Conservation (phyloP, 2,888 invertebrate genomes). For the Nemoura dubitans region DNA sequence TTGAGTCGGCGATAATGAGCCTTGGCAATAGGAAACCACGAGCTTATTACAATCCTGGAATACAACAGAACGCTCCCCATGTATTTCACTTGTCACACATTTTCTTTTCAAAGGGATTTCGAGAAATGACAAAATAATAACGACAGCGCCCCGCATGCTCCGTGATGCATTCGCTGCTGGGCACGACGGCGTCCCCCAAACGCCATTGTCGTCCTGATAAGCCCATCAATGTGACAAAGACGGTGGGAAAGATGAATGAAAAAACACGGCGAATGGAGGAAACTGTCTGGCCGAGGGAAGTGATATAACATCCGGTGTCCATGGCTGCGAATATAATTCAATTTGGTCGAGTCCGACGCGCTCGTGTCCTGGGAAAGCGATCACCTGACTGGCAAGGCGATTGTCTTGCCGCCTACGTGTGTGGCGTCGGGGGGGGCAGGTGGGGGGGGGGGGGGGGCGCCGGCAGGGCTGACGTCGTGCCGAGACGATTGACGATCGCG, state of each 20-base stretch:
- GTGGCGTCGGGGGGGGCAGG: neutral
- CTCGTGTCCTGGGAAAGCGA: constrained; percentile 43
- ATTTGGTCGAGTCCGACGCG: constrained; percentile 32
- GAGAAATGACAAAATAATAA: neutral
- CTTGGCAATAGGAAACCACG: neutral
- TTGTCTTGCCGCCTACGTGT: constrained; percentile 27
- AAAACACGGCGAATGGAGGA: neutral
- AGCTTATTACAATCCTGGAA: neutral
- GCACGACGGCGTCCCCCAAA: neutral
- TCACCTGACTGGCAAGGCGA: constrained; percentile 44
- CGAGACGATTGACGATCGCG: constrained; percentile 33
- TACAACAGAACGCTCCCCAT: neutral
- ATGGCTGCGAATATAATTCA: constrained; percentile 48
- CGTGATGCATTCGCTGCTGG: neutral
- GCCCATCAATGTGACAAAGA: constrained; percentile 2
- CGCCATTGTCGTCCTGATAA: neutral
- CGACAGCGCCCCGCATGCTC: neutral
- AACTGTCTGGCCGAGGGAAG: neutral
- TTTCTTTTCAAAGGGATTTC: constrained; percentile 9
- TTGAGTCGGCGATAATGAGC: neutral
- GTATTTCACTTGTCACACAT: constrained; percentile 5
- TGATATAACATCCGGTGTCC: neutral
- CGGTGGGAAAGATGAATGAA: neutral
- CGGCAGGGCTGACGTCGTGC: neutral
- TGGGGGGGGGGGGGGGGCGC: neutral